Base-by-base conservation (phyloP, 1,140 invertebrate genomes). In the Pachyrhynchus sulphureomaculatus region DNA sequence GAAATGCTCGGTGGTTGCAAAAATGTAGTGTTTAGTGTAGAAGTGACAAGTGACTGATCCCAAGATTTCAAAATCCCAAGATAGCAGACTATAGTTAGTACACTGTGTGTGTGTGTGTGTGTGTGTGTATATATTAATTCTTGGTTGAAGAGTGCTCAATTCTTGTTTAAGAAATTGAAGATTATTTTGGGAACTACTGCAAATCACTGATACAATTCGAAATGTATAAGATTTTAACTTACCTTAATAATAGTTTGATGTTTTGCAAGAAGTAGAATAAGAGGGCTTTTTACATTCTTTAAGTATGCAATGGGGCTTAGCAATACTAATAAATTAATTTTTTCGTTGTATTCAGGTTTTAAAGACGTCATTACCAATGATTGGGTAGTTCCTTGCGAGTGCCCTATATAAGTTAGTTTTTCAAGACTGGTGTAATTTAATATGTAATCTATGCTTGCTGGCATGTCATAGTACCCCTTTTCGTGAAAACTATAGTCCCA, bases 381-480 rank as follows among this genome's bases (percentile, higher is more conserved):
- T 0, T 72, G 62, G 0, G 81, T 81, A 1, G 82, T 85, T 15
- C 89, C 89, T 58, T 80, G 77, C 73, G 83, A 71, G 68, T 85
- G 80, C 1, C 82, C 79, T 12, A 85, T 72, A 65, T 85, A 87
- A 53, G 73, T 76, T 0, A 88, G 47, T 15, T 80, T 65, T 1
- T 66, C 26, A 37, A 77, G 60, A 0, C 73, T 69, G 0, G 86
- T 87, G 4, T 52, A 55, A 4, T 73, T 67, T n/a, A 86, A 64
- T 18, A 86, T 78, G 64, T 82, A 82, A 62, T 86, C 78, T 6
- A 90, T 78, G 67, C 81, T 80, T 0, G 85, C 80, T 15, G 87
- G 84, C 12, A 88, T 51, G 71, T 89, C 87, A 67, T 81, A 83
- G 3, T 75, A 55, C 3, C 81, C 84, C 75, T 89, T 87, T 76